Percentiles rank a stretch among this genome's conserved stretches.
These are phyloP conservation scores for Macrochelys suwanniensis DNA, from an alignment of 2,797 vertebrate genomes.

Conservation along the genomic window DNA sequence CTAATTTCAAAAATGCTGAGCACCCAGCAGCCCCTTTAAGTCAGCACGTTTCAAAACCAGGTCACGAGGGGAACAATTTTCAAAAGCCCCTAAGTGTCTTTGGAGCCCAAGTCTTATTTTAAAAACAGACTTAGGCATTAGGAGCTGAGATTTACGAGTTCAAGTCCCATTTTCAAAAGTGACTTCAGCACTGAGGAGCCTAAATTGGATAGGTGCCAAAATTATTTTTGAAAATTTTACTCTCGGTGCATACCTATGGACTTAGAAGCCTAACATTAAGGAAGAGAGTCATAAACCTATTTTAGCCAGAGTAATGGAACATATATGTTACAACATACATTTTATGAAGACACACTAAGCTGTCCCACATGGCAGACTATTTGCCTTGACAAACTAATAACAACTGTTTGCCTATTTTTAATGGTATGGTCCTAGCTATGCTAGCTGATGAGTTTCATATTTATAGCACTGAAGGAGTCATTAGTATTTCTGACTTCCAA, in stretches of 20 bases:
- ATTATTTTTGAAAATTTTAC: neutral
- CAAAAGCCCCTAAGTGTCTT: neutral
- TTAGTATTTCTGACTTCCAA: neutral
- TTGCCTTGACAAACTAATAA: neutral
- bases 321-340: fast-evolving
- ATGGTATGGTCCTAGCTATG: neutral
- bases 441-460: neutral
- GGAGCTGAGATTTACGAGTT: neutral
- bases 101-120: neutral
- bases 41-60: neutral
- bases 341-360: neutral
- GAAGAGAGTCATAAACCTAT: fast-evolving
- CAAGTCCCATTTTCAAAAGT: neutral
- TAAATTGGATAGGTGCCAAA: neutral
- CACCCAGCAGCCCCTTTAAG: neutral
- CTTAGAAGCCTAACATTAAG: neutral
- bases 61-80: neutral
- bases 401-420: neutral
- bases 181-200: neutral
- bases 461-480: neutral
- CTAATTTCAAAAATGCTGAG: neutral
- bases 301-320: neutral
- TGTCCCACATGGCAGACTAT: neutral
- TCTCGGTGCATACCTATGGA: neutral
- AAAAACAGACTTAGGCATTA: neutral